Base-by-base conservation (phyloP, 2,113 vertebrate genomes). In the Forbesichthys papilliferus region DNA sequence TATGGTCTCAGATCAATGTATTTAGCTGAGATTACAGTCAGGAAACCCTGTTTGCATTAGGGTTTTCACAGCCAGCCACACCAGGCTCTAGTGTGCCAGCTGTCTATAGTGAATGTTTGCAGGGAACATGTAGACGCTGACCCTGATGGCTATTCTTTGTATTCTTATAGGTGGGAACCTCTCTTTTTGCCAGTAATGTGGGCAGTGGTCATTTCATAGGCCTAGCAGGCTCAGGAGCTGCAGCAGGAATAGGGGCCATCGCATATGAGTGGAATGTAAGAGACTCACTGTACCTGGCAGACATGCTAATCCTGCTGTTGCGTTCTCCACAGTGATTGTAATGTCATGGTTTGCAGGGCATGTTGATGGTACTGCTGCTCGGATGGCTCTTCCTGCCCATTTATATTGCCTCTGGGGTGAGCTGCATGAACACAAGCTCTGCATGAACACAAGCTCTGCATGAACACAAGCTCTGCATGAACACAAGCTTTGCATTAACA, bases 121-220 rank as follows among this genome's bases (percentile, higher is more conserved):
- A 64, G 47, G 12, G 9, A 34, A 64, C 48, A 18, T 67, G 11
- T 4, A 55, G 60, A 47, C 59, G 11, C 16, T 56, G 0, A 47
- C 61, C 20, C 33, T 64, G 57, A 73, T 57, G 27, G 20, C 16
- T 63, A 10, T 71, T 11, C 14, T 78, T 55, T 79, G 63, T 68
- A 54, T 82, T 66, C 20, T 42, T 36, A 33, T 56, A 99, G 98
- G 96, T 99, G 36, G 98, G 97, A 0, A 94, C 96, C 0, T 99
- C 98, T 18, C 89, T 99, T 47, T 99, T 99, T 81, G 96, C 98
- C 88, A 99, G 98, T 82, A 99, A 99, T 0, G 94, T 99, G 42
- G 98, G 98, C 64, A 99, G 98, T 0, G 97, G 97, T 1, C 98
- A 99, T 73, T 98, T 99, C 82, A 94, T 99, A 0, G 97, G 98